A percentile compares a stretch with the other conserved stretches of the same genome.
These are phyloP conservation scores for Neotoma lepida DNA, from an alignment of 2,113 vertebrate species.

Conservation along the genomic window DNA sequence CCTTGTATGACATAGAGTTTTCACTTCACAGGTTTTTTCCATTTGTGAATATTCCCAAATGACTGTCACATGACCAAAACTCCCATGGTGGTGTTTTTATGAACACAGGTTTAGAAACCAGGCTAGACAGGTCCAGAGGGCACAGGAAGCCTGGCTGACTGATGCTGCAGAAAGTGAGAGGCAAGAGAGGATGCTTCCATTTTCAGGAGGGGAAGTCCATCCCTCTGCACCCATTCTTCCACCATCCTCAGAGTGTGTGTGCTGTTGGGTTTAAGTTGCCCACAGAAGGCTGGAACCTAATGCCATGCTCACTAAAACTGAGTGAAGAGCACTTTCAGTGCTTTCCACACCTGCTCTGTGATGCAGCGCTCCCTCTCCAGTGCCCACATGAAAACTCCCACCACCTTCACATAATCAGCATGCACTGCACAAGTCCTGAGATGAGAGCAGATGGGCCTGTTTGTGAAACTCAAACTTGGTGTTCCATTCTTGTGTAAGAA, in stretches of 20 bases:
- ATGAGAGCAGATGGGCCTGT: background rate
- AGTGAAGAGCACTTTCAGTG: background rate
- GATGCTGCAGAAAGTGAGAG: background rate
- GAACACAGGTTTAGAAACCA: background rate
- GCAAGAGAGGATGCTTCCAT: too few relatives aligned
- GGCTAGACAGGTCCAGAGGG: background rate
- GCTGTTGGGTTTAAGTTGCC: background rate
- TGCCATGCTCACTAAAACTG: background rate
- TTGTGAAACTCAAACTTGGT: constrained; percentile 8
- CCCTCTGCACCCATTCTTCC: background rate
- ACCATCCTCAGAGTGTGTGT: fast-evolving
- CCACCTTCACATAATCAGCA: background rate
- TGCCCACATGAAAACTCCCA: fast-evolving
- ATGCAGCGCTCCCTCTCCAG: fast-evolving
- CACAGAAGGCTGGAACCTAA: background rate
- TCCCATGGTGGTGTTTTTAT: background rate
- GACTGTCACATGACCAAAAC: background rate
- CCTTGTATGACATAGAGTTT: background rate
- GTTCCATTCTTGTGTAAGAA: background rate
- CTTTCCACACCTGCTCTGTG: background rate
- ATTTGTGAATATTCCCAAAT: background rate
- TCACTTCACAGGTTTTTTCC: background rate
- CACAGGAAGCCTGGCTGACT: background rate
- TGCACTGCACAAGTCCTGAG: background rate
- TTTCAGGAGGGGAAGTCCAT: fast-evolving